Base-by-base conservation (phyloP, 2,797 vertebrate species). In the Synanceia verrucosa region DNA sequence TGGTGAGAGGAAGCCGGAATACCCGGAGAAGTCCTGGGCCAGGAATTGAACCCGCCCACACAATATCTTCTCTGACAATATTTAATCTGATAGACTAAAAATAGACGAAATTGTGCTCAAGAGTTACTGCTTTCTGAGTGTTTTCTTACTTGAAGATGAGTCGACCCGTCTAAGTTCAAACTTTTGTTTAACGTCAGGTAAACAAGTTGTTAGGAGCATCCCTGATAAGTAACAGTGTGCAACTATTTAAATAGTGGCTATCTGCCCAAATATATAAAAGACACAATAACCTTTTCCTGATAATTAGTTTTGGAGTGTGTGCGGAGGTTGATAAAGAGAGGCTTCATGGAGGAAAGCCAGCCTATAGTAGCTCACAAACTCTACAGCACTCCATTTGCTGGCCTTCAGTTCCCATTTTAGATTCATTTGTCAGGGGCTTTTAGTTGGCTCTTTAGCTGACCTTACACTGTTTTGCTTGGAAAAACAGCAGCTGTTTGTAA, bases 361-460 rank as follows among this genome's bases (percentile, higher is more conserved):
- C 43, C n/a, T 59, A 1, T 53, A 62, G 33, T 44, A 64, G 21
- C 29, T 56, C 29, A 63, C 46, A 65, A 57, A 65, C 69, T 73
- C 44, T 44, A n/a, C 13, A 52, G 67, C 64, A 56, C 39, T 77
- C 70, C 26, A 63, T 79, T 47, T 55, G 29, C 56, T 73, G 57
- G 58, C 76, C 61, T 78, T 82, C 78, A 73, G 70, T 86, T 73
- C 26, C 68, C 74, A 78, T 88, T 82, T 82, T 78, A 78, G 71
- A 91, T 86, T 84, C 48, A 93, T 92, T 91, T 86, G 86, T 88
- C 81, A 68, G 65, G 79, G 79, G 76, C 70, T 86, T 88, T 84
- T 78, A 82, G 59, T 52, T 86, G 52, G 37, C 61, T 65, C 76
- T 77, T 77, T 73, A 76, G 66, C 68, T 34, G 48, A 63, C 74